Conservation (phyloP, 2,888 invertebrate genomes). For the Plagodis pulveraria region DNA sequence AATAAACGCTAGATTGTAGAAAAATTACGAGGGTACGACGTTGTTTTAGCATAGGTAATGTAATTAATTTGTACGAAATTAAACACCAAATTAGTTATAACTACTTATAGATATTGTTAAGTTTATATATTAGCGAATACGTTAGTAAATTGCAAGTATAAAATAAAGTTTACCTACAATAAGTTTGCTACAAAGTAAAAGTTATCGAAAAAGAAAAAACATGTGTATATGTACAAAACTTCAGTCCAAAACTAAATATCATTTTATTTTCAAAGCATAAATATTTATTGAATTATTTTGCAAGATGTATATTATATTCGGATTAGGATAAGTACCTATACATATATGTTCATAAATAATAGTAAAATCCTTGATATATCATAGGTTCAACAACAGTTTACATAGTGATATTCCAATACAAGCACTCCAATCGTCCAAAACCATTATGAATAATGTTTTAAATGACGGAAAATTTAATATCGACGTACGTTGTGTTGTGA, state of each 20-base stretch:
- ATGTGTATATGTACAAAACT: conserved; percentile 7
- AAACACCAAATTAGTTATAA: conserved; percentile 79
- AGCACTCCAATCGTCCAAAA: conserved; percentile 16
- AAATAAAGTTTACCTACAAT: conserved; percentile 12
- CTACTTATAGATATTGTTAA: conserved; percentile 53
- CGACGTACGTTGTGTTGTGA: background rate
- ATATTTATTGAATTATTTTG: conserved; percentile 1
- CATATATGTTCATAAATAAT: background rate
- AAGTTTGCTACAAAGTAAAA: conserved; percentile 23
- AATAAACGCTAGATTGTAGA: conserved; percentile 50
- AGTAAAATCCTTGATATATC: no score
- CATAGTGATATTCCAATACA: no score
- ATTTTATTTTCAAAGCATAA: conserved; percentile 5
- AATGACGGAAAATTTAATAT: background rate
- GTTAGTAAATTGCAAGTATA: conserved; percentile 41
- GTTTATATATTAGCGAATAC: conserved; percentile 46
- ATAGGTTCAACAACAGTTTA: no score
- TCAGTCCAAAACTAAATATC: conserved; percentile 13
- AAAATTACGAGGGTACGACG: conserved; percentile 40
- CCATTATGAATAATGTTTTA: conserved; percentile 9
- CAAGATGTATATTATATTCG: conserved; percentile 1
- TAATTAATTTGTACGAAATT: conserved; percentile 68
- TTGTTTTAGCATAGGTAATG: conserved; percentile 44
- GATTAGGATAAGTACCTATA: conserved; percentile 1
- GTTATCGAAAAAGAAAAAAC: conserved; percentile 1